phyloP scores from a whole-genome alignment of 1,140 invertebrate genomes.

The Drosophila santomea region DNA sequence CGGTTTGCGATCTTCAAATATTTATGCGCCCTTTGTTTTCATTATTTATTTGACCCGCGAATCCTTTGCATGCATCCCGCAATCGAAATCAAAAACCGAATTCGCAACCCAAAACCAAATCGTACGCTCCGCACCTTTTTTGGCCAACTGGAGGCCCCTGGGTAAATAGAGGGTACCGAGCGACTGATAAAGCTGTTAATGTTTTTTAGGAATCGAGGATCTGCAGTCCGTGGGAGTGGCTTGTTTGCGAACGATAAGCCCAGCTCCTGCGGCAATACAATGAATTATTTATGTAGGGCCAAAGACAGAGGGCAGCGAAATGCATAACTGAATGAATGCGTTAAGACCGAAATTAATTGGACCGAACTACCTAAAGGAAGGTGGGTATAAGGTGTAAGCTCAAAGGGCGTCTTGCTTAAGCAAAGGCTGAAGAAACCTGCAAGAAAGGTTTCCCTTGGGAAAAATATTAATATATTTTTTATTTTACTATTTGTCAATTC shows the following conservation, averaged over 20 bases:
- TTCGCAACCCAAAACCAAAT: background rate
- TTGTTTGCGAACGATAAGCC: constrained; percentile 45
- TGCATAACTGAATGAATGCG: constrained; percentile 34
- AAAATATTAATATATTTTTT: too few relatives aligned
- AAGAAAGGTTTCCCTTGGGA: too few relatives aligned
- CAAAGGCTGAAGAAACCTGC: background rate
- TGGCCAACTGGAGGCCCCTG: constrained; percentile 36
- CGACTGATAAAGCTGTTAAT: constrained; percentile 74
- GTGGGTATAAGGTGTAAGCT: background rate
- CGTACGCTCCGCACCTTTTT: constrained; percentile 27
- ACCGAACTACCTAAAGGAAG: background rate
- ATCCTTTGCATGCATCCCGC: constrained; percentile 28
- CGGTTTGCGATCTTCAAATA: constrained; percentile 62
- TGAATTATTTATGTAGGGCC: constrained; percentile 49
- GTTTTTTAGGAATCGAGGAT: constrained; percentile 16
- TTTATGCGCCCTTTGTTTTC: constrained; percentile 72
- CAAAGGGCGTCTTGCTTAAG: background rate
- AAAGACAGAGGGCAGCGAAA: constrained; percentile 2
- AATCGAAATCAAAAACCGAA: constrained; percentile 27
- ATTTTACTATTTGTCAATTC: too few relatives aligned
- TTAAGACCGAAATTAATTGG: constrained; percentile 38
- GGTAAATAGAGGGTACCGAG: constrained; percentile 13
- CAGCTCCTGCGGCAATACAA: constrained; percentile 27
- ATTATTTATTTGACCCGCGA: constrained; percentile 56
- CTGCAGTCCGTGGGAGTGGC: constrained; percentile 42